Evolutionary conservation across 2,113 vertebrate species (phyloP).

Genomic region (Irena cyanogastra): DNA sequence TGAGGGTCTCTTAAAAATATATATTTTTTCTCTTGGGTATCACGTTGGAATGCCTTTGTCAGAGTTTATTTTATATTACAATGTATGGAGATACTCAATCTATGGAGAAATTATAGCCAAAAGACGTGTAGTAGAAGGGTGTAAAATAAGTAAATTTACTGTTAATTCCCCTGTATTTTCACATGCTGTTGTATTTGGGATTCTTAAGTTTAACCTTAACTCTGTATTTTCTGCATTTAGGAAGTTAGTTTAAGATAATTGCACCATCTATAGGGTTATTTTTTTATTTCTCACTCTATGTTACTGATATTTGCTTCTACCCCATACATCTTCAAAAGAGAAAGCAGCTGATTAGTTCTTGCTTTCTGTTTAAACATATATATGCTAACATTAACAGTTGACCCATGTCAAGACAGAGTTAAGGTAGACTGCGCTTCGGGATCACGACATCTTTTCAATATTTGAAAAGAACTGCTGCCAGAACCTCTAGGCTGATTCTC

Average conservation of each 20-base stretch:
- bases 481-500: slow-evolving; percentile 29
- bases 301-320: neutral
- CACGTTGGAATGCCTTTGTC: neutral
- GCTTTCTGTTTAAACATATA: neutral
- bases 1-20: neutral
- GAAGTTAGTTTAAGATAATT: neutral
- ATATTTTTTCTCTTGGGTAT: neutral
- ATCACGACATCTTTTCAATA: slow-evolving; percentile 22
- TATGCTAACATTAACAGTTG: neutral
- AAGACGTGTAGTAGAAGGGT: neutral
- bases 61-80: neutral
- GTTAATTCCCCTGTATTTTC: neutral
- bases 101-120: neutral
- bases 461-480: slow-evolving; percentile 42
- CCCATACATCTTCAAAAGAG: neutral
- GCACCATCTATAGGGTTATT: neutral
- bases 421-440: neutral
- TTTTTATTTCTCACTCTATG: neutral
- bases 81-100: neutral
- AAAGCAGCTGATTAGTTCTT: neutral
- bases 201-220: neutral
- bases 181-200: neutral
- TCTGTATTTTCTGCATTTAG: neutral
- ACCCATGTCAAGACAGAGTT: neutral
- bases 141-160: neutral